Percentiles rank a stretch among this genome's conserved stretches.
Conservation (phyloP, 2,888 invertebrate genomes). For the Ectemnius cavifrons region DNA sequence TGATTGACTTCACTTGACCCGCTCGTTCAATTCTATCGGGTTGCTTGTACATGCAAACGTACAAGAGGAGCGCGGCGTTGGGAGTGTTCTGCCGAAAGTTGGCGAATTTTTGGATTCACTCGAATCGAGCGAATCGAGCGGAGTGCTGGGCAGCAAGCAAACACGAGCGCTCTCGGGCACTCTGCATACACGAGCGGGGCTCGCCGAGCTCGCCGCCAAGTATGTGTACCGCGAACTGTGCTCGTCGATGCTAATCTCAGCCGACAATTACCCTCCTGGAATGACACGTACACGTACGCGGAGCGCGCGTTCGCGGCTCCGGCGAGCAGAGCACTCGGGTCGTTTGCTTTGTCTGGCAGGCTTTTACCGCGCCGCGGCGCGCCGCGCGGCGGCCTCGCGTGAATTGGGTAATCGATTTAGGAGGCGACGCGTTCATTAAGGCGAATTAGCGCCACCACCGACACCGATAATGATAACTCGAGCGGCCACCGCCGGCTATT, state of each 20-base stretch:
- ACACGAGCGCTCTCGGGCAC: background rate
- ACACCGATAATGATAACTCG: constrained; percentile 25
- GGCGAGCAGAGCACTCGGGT: constrained; percentile 1
- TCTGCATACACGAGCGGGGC: background rate
- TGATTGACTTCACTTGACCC: constrained; percentile 9
- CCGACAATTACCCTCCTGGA: constrained; percentile 36
- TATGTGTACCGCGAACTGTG: background rate
- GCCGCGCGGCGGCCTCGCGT: constrained; percentile 13
- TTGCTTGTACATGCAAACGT: too few relatives aligned
- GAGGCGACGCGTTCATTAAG: constrained; percentile 28
- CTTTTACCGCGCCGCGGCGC: background rate
- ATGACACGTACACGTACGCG: constrained; percentile 20
- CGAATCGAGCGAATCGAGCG: too few relatives aligned
- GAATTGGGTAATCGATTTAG: constrained; percentile 40
- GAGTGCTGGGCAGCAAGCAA: too few relatives aligned
- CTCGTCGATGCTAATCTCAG: constrained; percentile 38
- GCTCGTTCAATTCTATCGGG: background rate
- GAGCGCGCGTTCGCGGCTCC: background rate
- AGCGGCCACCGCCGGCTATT: constrained; percentile 1
- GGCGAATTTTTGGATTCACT: background rate
- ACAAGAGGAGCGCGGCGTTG: background rate
- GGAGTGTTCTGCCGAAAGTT: background rate
- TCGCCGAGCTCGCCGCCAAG: too few relatives aligned
- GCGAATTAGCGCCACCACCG: background rate
- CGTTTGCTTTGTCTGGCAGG: background rate